phyloP scores from a whole-genome alignment of 2,888 invertebrate genomes.

The Chouioia cunea region DNA sequence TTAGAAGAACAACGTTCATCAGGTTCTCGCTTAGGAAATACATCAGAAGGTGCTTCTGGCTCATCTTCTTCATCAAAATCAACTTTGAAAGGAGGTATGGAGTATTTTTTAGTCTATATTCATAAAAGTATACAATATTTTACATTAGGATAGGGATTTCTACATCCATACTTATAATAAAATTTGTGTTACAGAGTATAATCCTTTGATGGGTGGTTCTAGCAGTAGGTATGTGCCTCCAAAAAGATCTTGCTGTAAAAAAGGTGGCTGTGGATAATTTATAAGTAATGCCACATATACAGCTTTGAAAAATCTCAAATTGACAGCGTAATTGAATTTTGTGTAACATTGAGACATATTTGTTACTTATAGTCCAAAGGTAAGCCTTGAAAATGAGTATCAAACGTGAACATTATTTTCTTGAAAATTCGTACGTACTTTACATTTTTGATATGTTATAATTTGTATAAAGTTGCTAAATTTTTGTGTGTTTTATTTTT shows the following conservation, averaged over 20 bases:
- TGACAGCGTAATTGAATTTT: too few relatives aligned
- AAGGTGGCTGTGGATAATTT: conserved; percentile 63
- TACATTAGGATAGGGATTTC: background rate
- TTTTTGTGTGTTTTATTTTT: too few relatives aligned
- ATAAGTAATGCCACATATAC: background rate
- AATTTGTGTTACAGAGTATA: conserved; percentile 57
- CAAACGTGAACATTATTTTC: too few relatives aligned
- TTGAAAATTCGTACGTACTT: too few relatives aligned
- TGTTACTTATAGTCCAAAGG: too few relatives aligned
- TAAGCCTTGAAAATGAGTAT: too few relatives aligned
- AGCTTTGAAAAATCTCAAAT: too few relatives aligned
- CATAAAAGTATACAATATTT: background rate
- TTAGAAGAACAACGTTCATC: conserved; percentile 34
- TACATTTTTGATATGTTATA: too few relatives aligned
- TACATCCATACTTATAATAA: conserved; percentile 6
- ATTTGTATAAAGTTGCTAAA: too few relatives aligned
- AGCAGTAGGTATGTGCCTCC: conserved; percentile 61
- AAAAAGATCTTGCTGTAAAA: conserved; percentile 62
- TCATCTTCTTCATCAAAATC: conserved; percentile 50
- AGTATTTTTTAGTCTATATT: background rate
- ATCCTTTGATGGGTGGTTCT: conserved; percentile 64
- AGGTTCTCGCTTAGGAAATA: conserved; percentile 55
- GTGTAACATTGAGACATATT: too few relatives aligned
- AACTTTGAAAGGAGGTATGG: conserved; percentile 49
- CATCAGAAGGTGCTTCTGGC: conserved; percentile 43